Conservation (phyloP, 2,888 invertebrate genomes). For the Lepetodrilus schrolli region DNA sequence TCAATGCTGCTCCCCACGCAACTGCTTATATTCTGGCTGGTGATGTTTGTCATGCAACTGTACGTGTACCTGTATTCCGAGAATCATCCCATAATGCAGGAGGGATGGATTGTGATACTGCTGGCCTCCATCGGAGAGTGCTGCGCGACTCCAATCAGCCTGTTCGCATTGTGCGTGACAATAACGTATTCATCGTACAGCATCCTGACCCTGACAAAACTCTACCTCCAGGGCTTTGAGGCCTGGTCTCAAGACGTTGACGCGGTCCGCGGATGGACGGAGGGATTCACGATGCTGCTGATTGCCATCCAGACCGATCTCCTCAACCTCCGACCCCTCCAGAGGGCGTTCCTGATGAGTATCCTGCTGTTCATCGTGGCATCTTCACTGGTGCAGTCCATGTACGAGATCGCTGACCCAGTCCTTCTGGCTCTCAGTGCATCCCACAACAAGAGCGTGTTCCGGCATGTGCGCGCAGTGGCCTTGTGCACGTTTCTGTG, state of each 20-base stretch:
- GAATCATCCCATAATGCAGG: constrained; percentile 63
- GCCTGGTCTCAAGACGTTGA: constrained; percentile 71
- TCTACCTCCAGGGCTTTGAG: constrained; percentile 74
- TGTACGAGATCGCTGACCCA: constrained; percentile 78
- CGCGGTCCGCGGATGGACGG: constrained; percentile 76
- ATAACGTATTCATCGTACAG: constrained; percentile 77
- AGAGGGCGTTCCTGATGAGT: constrained; percentile 77
- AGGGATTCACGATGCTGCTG: constrained; percentile 78
- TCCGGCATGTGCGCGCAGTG: constrained; percentile 75
- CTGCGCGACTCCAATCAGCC: constrained; percentile 77
- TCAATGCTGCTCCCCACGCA: constrained; percentile 76
- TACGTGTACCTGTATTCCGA: constrained; percentile 69
- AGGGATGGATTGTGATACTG: constrained; percentile 74
- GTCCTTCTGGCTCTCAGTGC: constrained; percentile 77
- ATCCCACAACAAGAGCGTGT: constrained; percentile 72
- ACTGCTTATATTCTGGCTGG: constrained; percentile 77
- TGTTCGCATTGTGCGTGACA: constrained; percentile 77
- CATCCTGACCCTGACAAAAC: constrained; percentile 74
- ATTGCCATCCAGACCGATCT: constrained; percentile 78
- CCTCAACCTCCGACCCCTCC: constrained; percentile 76
- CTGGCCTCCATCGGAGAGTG: constrained; percentile 75
- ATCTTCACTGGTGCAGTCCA: constrained; percentile 78
- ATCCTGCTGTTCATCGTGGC: constrained; percentile 78
- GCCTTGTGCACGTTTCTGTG: constrained; percentile 75
- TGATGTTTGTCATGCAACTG: constrained; percentile 76